phyloP scores from a whole-genome alignment of 2,888 invertebrate species.

The Lapara coniferarum region DNA sequence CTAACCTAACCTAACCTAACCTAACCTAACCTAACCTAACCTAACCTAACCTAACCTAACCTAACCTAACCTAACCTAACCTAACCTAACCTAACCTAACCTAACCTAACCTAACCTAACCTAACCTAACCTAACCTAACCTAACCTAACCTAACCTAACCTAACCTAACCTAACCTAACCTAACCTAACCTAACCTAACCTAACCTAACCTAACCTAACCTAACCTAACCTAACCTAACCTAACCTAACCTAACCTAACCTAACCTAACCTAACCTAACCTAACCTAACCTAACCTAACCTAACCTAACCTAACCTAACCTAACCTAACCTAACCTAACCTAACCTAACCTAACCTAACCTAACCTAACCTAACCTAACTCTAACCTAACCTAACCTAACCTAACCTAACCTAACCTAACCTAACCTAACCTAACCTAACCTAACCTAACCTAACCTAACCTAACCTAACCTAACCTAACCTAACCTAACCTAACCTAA shows the following conservation, averaged over 20 bases:
- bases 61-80: slow-evolving; percentile 27
- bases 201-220: slow-evolving; percentile 3
- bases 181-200: slow-evolving; percentile 28
- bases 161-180: slow-evolving; percentile 37
- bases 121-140: slow-evolving; percentile 38
- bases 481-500: slow-evolving; percentile 30
- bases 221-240: slow-evolving; percentile 35
- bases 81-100: slow-evolving; percentile 38
- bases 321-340: slow-evolving; percentile 32
- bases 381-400: slow-evolving; percentile 28
- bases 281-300: slow-evolving; percentile 32
- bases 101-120: slow-evolving; percentile 38
- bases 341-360: slow-evolving; percentile 27
- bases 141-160: slow-evolving; percentile 37
- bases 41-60: slow-evolving; percentile 20
- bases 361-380: slow-evolving; percentile 28
- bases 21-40: slow-evolving; percentile 37
- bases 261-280: slow-evolving; percentile 32
- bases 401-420: slow-evolving; percentile 29
- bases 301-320: slow-evolving; percentile 31
- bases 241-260: slow-evolving; percentile 30
- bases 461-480: slow-evolving; percentile 27
- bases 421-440: slow-evolving; percentile 29
- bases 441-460: slow-evolving; percentile 30
- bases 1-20: slow-evolving; percentile 38